phyloP scores from a whole-genome alignment of 2,888 invertebrate species.

The Drosophila neoperkinsi region DNA sequence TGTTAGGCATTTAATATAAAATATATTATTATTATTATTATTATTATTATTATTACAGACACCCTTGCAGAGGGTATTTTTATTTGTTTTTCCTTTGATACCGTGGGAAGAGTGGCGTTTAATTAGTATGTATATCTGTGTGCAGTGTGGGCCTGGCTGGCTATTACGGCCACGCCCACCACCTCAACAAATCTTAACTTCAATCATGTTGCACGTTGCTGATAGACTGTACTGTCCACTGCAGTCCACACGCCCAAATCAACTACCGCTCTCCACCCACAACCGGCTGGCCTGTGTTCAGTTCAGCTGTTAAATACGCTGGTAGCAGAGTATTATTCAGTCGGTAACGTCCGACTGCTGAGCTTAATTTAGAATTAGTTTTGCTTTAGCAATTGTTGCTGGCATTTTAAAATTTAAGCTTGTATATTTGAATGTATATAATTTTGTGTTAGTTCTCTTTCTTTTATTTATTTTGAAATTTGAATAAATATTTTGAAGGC shows the following conservation, averaged over 20 bases:
- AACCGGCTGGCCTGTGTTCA: neutral
- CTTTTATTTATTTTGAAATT: constrained; percentile 17
- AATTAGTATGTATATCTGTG: neutral
- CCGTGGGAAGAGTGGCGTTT: neutral
- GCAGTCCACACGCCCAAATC: neutral
- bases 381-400: constrained; percentile 15
- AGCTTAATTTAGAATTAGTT: neutral
- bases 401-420: constrained; percentile 12
- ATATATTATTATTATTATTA: neutral
- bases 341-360: neutral
- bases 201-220: neutral
- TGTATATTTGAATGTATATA: constrained; percentile 24
- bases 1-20: constrained; percentile 2
- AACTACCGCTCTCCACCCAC: neutral
- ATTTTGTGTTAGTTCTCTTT: constrained; percentile 6
- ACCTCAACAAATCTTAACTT: neutral
- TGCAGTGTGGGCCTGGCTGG: neutral
- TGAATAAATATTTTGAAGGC: constrained; percentile 55
- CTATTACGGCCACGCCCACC: neutral
- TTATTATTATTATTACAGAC: neutral
- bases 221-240: neutral
- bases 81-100: neutral
- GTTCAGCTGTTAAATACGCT: constrained; percentile 2
- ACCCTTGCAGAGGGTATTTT: neutral
- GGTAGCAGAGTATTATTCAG: constrained; percentile 5